Base-by-base conservation (phyloP, 1,140 invertebrate genomes). In the Drosophila ananassae region DNA sequence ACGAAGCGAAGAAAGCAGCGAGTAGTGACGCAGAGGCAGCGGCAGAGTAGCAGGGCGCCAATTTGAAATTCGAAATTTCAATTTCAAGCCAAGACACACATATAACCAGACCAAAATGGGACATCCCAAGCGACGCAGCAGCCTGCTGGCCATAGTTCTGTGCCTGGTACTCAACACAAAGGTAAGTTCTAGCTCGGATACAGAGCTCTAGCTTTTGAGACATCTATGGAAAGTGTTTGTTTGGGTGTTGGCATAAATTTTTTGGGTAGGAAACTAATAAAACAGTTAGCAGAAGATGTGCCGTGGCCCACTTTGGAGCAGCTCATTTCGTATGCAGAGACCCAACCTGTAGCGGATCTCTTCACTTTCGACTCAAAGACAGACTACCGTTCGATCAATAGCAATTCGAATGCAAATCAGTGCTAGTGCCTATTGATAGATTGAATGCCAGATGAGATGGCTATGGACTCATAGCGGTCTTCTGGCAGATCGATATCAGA, bases 381-480 rank as follows among this genome's bases (percentile, higher is more conserved):
- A 48, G 62, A 87, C 77, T 85, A 83, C 83, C 79, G 83, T 87
- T 89, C 73, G 78, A 89, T 82, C 83, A 89, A 79, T 87, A 81
- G 77, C 82, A 73, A 89, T 89, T 89, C 83, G 73, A 89, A 89
- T 89, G 79, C 83, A 89, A 89, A 89, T 89, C 76, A 79, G 52
- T 74, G 59, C 69, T 58, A 78, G 60, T 75, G 68, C 59, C 69
- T 79, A 79, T 83, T 83, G 81, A 87, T 71, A 57, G 61, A 57
- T 77, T 78, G 77, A 59, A 52, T 75, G 60, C 53, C 44, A 62
- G 68, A 55, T 13, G 51, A 56, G 73, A 44, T 51, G 68, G 50
- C 28, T 25, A 32, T 21, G 34, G 37, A 22, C 34, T 73, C 50
- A 32, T 84, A 85, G 81, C 81, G 81, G 82, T 81, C 48, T 22